These are phyloP conservation scores for Patella vulgata DNA, from an alignment of 1,140 invertebrate genomes.

Conservation along the genomic window DNA sequence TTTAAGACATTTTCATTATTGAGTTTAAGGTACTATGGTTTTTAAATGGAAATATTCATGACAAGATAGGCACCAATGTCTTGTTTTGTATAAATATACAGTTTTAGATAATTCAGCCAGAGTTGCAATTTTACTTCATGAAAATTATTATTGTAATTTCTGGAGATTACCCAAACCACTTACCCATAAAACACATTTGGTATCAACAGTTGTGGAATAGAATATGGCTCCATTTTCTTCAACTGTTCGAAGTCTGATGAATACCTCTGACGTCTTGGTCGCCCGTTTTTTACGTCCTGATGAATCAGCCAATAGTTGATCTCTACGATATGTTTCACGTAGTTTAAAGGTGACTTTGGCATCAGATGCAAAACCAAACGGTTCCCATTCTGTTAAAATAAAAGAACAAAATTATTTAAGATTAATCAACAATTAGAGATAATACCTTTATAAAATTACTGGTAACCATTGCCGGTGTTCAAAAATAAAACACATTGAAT, in stretches of 20 bases:
- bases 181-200: constrained; percentile 43
- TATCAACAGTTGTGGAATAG: constrained; percentile 23
- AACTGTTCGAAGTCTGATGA: constrained; percentile 84
- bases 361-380: constrained; percentile 80
- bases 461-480: too few species aligned
- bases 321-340: constrained; percentile 84
- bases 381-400: constrained; percentile 73
- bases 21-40: too few species aligned
- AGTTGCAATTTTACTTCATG: too few species aligned
- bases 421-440: neutral
- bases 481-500: too few species aligned
- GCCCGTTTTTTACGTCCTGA: constrained; percentile 26
- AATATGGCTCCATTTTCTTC: constrained; percentile 81
- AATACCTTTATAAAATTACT: neutral
- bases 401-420: constrained; percentile 15
- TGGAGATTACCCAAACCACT: too few species aligned
- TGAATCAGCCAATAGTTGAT: constrained; percentile 70
- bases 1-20: too few species aligned
- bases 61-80: too few species aligned
- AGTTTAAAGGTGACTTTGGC: constrained; percentile 83
- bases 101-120: too few species aligned
- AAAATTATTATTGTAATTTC: too few species aligned
- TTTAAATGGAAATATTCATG: too few species aligned
- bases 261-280: constrained; percentile 67
- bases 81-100: too few species aligned